These are phyloP conservation scores for Tachysurus fulvidraco DNA, from an alignment of 2,113 vertebrate genomes.

Conservation along the genomic window DNA sequence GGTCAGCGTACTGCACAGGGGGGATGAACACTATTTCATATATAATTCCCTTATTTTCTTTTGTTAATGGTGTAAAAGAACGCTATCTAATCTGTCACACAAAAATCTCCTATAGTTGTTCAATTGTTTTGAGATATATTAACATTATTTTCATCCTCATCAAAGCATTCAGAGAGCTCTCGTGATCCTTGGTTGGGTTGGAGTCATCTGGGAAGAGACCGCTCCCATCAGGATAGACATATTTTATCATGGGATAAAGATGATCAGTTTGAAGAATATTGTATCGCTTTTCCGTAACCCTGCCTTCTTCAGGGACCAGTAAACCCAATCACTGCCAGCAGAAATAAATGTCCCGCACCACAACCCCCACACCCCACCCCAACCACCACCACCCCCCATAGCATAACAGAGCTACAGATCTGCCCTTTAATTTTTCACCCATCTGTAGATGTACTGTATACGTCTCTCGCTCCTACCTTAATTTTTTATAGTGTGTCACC, in stretches of 20 bases:
- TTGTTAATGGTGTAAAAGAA: neutral
- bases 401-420: neutral
- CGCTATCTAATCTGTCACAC: neutral
- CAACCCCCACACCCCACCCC: no score
- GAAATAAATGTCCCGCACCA: neutral
- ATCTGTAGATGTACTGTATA: neutral
- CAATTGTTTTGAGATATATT: neutral
- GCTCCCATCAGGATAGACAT: neutral
- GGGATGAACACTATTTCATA: neutral
- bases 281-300: neutral
- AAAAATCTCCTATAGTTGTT: neutral
- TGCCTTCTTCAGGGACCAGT: neutral
- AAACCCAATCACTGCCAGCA: neutral
- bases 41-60: neutral
- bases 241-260: neutral
- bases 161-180: neutral
- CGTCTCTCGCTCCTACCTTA: neutral
- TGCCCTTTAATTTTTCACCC: neutral
- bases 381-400: no score
- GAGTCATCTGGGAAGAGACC: neutral
- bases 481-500: constrained; percentile 48
- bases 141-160: neutral
- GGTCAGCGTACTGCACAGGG: neutral
- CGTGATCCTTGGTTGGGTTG: neutral
- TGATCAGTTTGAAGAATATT: neutral